These are phyloP conservation scores for Procambarus virginalis DNA, from an alignment of 1,140 invertebrate species.

Conservation along the genomic window DNA sequence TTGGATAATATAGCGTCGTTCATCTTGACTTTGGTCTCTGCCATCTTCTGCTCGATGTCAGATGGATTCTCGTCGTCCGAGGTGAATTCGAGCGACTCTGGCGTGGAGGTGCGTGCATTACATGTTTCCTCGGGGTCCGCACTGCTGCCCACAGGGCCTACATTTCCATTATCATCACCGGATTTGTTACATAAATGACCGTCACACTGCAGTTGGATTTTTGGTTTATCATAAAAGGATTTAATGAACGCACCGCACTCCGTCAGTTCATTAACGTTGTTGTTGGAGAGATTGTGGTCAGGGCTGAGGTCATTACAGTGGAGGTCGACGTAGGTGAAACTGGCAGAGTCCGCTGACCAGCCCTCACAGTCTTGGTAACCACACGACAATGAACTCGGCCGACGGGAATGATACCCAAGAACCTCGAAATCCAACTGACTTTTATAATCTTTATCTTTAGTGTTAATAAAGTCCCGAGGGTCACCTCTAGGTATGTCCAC, in stretches of 20 bases:
- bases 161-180: slow-evolving; percentile 58
- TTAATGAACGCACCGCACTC: slow-evolving; percentile 77
- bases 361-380: not conserved
- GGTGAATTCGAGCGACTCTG: slow-evolving; percentile 17
- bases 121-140: not conserved
- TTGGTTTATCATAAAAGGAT: slow-evolving; percentile 59
- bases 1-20: slow-evolving; percentile 73
- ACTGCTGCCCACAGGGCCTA: not conserved
- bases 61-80: slow-evolving; percentile 73
- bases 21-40: slow-evolving; percentile 71
- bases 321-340: not conserved
- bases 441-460: slow-evolving; percentile 14
- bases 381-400: slow-evolving; percentile 1
- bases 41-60: slow-evolving; percentile 67
- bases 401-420: slow-evolving; percentile 25
- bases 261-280: slow-evolving; percentile 78
- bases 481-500: slow-evolving; percentile 32
- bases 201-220: not conserved
- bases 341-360: not conserved
- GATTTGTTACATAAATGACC: not conserved
- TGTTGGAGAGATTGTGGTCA: slow-evolving; percentile 66
- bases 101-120: not conserved
- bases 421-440: slow-evolving; percentile 42
- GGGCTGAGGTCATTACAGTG: slow-evolving; percentile 55
- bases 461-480: slow-evolving; percentile 7